Evolutionary conservation across 2,888 invertebrate species (phyloP).

Genomic region (Osmoderma eremita): DNA sequence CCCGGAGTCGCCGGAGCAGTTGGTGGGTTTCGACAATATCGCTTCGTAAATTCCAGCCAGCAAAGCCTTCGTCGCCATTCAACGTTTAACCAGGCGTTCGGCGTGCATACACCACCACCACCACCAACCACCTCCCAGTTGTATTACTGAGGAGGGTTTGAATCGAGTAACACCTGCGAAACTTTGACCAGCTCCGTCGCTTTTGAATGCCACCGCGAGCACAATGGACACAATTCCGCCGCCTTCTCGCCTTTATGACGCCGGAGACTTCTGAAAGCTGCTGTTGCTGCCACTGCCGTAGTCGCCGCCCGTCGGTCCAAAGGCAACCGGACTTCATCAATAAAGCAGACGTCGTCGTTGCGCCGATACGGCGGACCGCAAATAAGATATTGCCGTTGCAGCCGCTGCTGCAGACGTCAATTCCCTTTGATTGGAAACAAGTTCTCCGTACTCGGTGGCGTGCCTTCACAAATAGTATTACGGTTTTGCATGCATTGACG

Average conservation of each 20-base stretch:
- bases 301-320: slow-evolving; percentile 6
- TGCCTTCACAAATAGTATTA: slow-evolving; percentile 16
- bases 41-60: not conserved
- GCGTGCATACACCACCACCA: slow-evolving; percentile 4
- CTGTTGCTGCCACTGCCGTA: not conserved
- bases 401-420: slow-evolving; percentile 29
- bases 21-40: slow-evolving; percentile 8
- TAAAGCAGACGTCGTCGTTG: slow-evolving; percentile 41
- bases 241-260: slow-evolving; percentile 14
- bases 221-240: slow-evolving; percentile 44
- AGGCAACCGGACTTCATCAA: slow-evolving; percentile 48
- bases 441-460: slow-evolving; percentile 32
- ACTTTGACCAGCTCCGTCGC: slow-evolving; percentile 52
- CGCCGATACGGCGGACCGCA: slow-evolving; percentile 33
- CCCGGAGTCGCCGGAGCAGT: not conserved
- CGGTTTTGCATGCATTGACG: slow-evolving; percentile 14
- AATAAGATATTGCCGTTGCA: slow-evolving; percentile 35
- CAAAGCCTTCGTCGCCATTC: not conserved
- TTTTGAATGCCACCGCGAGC: slow-evolving; percentile 45
- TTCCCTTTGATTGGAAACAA: slow-evolving; percentile 39
- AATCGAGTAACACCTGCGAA: slow-evolving; percentile 58
- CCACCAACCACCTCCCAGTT: too few species aligned
- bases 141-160: not conserved
- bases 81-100: too few species aligned
- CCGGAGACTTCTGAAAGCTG: slow-evolving; percentile 28